These are phyloP conservation scores for Macrobrachium nipponense DNA, from an alignment of 1,140 invertebrate genomes.

Conservation along the genomic window DNA sequence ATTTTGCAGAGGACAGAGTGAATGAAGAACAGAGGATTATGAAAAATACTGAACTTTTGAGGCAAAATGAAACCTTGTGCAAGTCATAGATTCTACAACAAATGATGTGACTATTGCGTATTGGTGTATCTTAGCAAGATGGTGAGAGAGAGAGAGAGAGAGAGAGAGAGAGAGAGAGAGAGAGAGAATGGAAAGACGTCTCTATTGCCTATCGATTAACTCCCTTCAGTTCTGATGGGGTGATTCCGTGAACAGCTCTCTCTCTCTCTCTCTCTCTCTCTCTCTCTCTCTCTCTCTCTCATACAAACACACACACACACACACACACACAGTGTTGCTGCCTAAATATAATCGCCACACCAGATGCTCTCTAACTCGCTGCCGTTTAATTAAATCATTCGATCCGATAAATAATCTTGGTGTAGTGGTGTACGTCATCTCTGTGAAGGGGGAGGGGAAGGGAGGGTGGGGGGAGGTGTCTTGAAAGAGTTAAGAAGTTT, in stretches of 20 bases:
- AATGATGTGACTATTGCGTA: too few species aligned
- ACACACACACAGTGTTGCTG: not conserved
- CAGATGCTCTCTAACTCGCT: conserved; percentile 11
- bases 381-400: conserved; percentile 20
- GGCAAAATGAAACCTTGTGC: too few species aligned
- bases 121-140: not conserved
- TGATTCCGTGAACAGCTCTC: conserved; percentile 7
- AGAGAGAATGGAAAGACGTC: conserved; percentile 14
- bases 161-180: conserved; percentile 23
- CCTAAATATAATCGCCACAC: conserved; percentile 24
- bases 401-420: not conserved
- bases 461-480: too few species aligned
- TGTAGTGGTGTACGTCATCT: too few species aligned
- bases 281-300: not conserved
- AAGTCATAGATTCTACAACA: too few species aligned
- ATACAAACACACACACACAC: not conserved
- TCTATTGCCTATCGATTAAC: conserved; percentile 55
- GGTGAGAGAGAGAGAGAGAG: conserved; percentile 15
- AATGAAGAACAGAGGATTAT: too few species aligned
- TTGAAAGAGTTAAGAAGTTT: too few species aligned
- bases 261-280: not conserved
- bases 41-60: too few species aligned
- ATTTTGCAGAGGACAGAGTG: too few species aligned
- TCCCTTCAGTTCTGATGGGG: conserved; percentile 9
- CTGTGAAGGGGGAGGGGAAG: too few species aligned